Conservation (phyloP, 2,888 invertebrate genomes). For the Copidosoma aretas region DNA sequence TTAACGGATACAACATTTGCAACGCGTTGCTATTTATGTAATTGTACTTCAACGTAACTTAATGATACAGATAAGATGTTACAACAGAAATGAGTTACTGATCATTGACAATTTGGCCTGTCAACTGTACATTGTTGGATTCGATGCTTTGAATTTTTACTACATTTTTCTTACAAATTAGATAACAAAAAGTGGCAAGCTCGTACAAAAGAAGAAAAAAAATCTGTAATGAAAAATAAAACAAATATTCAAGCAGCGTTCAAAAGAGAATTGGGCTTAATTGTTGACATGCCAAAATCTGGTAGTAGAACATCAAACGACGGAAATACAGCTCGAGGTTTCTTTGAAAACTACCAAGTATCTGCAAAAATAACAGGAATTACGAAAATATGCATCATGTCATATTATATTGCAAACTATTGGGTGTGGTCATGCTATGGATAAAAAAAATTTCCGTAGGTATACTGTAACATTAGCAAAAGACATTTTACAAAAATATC, state of each 20-base stretch:
- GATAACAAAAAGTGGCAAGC: background rate
- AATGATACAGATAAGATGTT: no score
- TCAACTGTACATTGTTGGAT: background rate
- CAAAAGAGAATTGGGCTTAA: slow-evolving; percentile 4
- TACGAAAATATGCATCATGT: background rate
- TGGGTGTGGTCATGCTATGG: no score
- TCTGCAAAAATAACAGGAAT: slow-evolving; percentile 3
- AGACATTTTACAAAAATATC: no score
- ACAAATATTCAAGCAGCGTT: background rate
- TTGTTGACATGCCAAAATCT: background rate
- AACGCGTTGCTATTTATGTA: no score
- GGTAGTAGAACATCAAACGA: slow-evolving; percentile 2
- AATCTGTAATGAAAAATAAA: background rate
- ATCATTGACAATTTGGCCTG: no score
- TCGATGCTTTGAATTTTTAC: background rate
- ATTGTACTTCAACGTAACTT: no score
- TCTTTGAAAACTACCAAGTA: background rate
- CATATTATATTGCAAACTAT: no score
- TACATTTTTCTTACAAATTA: background rate
- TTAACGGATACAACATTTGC: no score
- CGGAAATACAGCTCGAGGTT: slow-evolving; percentile 3
- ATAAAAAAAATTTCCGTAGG: no score
- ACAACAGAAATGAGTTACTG: no score
- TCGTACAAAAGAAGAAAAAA: background rate
- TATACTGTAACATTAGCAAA: no score